These are phyloP conservation scores for Delia radicum DNA, from an alignment of 1,140 invertebrate genomes.

Conservation along the genomic window DNA sequence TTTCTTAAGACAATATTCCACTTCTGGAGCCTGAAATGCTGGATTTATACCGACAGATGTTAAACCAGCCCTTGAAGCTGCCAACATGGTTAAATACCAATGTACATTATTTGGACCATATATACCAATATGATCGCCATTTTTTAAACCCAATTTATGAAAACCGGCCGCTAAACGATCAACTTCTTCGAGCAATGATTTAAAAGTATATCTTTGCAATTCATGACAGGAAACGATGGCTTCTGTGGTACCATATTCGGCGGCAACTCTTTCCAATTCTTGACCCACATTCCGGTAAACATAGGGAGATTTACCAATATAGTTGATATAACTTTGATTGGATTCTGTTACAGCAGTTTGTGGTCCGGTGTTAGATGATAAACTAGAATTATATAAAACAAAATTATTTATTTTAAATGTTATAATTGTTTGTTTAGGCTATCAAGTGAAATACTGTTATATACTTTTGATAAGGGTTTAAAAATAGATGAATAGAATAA, in stretches of 20 bases:
- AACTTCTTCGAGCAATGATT: slow-evolving; percentile 64
- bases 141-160: slow-evolving; percentile 70
- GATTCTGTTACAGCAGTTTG: background rate
- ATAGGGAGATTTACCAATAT: slow-evolving; percentile 62
- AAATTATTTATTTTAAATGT: background rate
- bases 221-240: slow-evolving; percentile 66
- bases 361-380: background rate
- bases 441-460: no score
- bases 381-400: background rate
- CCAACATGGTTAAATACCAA: slow-evolving; percentile 80
- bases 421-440: no score
- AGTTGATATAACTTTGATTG: slow-evolving; percentile 40
- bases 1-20: slow-evolving; percentile 79
- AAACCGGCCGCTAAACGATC: slow-evolving; percentile 82
- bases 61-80: slow-evolving; percentile 77
- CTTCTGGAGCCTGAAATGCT: slow-evolving; percentile 72
- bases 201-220: slow-evolving; percentile 64
- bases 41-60: slow-evolving; percentile 86
- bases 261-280: slow-evolving; percentile 60
- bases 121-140: slow-evolving; percentile 82
- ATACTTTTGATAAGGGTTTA: no score
- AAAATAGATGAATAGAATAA: no score
- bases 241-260: slow-evolving; percentile 61
- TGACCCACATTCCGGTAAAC: slow-evolving; percentile 65
- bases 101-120: slow-evolving; percentile 85